Base-by-base conservation (phyloP, 2,888 invertebrate genomes). In the Entomobrya proxima region DNA sequence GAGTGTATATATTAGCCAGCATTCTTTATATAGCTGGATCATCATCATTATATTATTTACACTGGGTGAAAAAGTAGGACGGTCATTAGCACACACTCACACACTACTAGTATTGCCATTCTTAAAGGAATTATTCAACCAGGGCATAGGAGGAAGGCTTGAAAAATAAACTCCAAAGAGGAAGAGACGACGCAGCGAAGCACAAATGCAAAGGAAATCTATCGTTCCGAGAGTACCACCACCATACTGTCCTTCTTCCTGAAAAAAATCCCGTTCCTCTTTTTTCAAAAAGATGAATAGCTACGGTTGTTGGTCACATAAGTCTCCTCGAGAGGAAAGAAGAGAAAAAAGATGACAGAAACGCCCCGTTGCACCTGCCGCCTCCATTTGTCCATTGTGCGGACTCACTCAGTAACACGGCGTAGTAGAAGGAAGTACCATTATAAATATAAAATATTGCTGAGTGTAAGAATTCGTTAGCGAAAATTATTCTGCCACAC, bases 321-420 rank as follows among this genome's bases (percentile, higher is more conserved):
- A 69, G 72, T 40, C 50, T 76, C 61, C 75, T 81, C 30, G 37
- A 21, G 40, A 55, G n/a, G n/a, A n/a, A n/a, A n/a, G 61, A 24
- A 58, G n/a, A 9, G 4, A n/a, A 75, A 50, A 76, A 76, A 83
- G 50, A 75, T 67, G 72, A 77, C 77, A 84, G 77, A 69, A 77
- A 69, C 84, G 77, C 84, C 84, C 84, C 84, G 69, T 21, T 77
- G 69, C 84, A 84, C 84, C 84, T 84, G 84, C 58, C 84, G 84
- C 69, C 77, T 84, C 77, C 84, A 84, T 84, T 77, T 84, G 77
- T 84, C 77, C 84, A 77, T 83, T 75, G 32, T 64, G n/a, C n/a
- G 58, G 30, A 58, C n/a, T 58, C n/a, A 30, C 58, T 27, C 30
- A 11, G 13, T 30, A 58, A 32, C 6, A 30, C 13, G n/a, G 44